Evolutionary conservation across 64 coral and sea anemone genomes (phyloP), one percentile per base, ranked within the genome.

Genomic region (Catalaphyllia jardinei): DNA sequence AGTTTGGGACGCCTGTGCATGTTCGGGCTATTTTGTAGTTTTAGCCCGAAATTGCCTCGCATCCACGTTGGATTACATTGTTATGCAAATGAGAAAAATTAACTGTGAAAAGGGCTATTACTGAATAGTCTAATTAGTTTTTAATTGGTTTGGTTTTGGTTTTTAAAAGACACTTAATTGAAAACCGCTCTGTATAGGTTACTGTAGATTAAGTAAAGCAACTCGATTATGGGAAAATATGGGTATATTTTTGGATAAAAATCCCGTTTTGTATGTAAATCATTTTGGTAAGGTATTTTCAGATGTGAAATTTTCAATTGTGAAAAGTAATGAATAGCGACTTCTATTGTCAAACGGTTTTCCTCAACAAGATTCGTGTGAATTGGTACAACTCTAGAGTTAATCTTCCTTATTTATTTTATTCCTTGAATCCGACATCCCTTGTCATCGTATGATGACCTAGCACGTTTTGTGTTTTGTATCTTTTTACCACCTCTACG

Each of bases 161-260:
- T 46, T 35, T 46, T 8, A 46, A n/a, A n/a, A 4, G 42, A 46
- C 42, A 46, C 42, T 46, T 5, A 46, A 8, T 46, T 46, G 42
- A 46, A 46, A 46, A 46, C 42, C 42, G 42, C 42, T 5, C 42
- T 46, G 4, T 46, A 46, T 46, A 46, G 2, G 42, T 46, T 4
- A 5, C 42, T 8, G 42, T 46, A 65, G 17, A 20, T 17, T n/a
- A 69, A 69, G 4, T 7, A 69, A 69, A 69, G 29, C 0, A 11
- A 25, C 29, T 62, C 54, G 16, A 30, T 31, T 81, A 20, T 19
- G 54, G 55, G 59, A 81, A 62, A 31, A 81, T 62, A 19, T 61
- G 59, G 79, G 79, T 62, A 62, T 81, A 31, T 79, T 81, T 78
- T 63, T 28, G 16, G 54, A 57, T 31, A 81, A 31, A 81, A 31